Evolutionary conservation across 2,113 vertebrate species (phyloP), one percentile per base, ranked within the genome.

Genomic region (Triplophysa siluroides): DNA sequence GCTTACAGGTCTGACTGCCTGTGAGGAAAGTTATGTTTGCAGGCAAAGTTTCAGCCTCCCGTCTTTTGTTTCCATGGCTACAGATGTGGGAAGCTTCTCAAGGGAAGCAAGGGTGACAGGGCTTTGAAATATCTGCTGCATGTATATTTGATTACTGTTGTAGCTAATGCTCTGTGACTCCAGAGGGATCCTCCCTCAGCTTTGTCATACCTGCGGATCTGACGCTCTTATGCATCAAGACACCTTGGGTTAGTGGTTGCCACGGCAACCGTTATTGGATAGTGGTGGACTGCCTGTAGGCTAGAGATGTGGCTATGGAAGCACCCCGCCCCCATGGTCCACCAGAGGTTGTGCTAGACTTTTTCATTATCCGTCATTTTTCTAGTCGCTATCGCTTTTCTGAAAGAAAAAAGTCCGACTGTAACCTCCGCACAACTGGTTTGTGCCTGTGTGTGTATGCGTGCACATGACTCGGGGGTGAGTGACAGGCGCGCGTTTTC

Each of bases 31-130:
- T 74, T 54, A 8, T 21, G 38, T 77, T 29, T 72, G 60, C n/a
- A 29, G 67, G 68, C 54, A 81, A 81, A 83, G 74, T 76, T 84
- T 76, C 80, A 78, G 62, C 47, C 26, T 33, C 54, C 24, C 8
- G 33, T 65, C 69, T 58, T 78, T 81, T 85, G 84, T 85, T 85
- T 74, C 84, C 84, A 83, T 85, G 81, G 65, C 23, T 83, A 85
- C 84, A 83, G 64, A 60, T 74, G 75, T 71, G 66, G 65, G 21
- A 45, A 75, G 33, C 33, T 9, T 23, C 21, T 58, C 16, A 78
- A 63, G 56, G 73, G 58, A 69, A 38, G 54, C 56, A 29, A 12
- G 26, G 29, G n/a, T 61, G 61, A 23, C n/a, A 10, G 70, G 21
- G 74, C 63, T 69, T 78, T 58, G 24, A 81, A 78, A 76, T 79